Conservation (phyloP, 2,888 invertebrate genomes). For the Hydrotaea cyrtoneurina region DNA sequence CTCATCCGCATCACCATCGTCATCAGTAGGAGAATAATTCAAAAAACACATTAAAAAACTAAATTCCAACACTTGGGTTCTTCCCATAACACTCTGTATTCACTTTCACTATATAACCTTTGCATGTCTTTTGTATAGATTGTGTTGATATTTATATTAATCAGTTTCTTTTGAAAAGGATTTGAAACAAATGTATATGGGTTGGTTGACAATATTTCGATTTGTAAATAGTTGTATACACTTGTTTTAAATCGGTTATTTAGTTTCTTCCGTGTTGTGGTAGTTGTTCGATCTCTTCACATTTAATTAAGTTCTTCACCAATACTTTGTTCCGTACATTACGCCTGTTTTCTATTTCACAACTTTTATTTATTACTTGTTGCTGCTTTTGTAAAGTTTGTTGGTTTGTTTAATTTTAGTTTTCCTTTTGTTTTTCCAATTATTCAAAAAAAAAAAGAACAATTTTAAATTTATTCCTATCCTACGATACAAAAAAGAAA, state of each 20-base stretch:
- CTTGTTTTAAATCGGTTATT: background rate
- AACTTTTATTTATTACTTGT: slow-evolving; percentile 34
- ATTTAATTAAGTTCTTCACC: background rate
- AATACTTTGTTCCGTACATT: background rate
- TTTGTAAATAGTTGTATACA: background rate
- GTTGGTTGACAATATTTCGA: too few species aligned
- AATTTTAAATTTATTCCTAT: slow-evolving; percentile 57
- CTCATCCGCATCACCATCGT: background rate
- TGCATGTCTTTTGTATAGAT: too few species aligned
- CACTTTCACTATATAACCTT: too few species aligned
- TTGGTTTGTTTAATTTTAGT: slow-evolving; percentile 9
- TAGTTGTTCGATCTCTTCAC: too few species aligned
- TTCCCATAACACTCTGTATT: background rate
- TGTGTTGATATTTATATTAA: too few species aligned
- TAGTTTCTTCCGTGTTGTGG: background rate
- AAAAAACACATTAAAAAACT: background rate
- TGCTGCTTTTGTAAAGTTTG: slow-evolving; percentile 62
- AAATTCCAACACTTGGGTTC: background rate
- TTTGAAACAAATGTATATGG: too few species aligned
- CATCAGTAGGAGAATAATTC: background rate
- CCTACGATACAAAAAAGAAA: slow-evolving; percentile 48
- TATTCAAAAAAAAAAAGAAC: slow-evolving; percentile 37
- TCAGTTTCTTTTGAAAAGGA: too few species aligned
- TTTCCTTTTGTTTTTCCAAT: slow-evolving; percentile 26
- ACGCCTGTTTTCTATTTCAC: background rate